These are phyloP conservation scores for Toxonevra muliebris DNA, from an alignment of 2,888 invertebrate genomes.

Conservation along the genomic window DNA sequence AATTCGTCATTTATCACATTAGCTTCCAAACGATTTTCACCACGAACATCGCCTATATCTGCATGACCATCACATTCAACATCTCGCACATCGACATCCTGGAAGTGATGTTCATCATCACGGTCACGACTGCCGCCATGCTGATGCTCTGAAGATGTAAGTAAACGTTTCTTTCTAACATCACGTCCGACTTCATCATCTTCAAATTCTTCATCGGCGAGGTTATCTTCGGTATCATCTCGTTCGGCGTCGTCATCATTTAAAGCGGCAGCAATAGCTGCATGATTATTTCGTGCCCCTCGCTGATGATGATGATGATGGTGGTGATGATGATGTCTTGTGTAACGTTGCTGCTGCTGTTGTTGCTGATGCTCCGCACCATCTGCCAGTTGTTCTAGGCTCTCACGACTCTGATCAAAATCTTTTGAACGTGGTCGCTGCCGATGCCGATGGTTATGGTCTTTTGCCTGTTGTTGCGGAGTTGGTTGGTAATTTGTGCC, in stretches of 20 bases:
- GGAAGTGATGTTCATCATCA: constrained; percentile 39
- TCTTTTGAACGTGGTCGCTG: constrained; percentile 62
- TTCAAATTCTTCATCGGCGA: constrained; percentile 63
- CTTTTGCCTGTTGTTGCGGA: constrained; percentile 43
- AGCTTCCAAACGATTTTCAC: constrained; percentile 51
- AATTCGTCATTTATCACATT: constrained; percentile 66
- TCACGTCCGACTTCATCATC: constrained; percentile 62
- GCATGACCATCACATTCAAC: constrained; percentile 45
- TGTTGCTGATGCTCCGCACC: constrained; percentile 29
- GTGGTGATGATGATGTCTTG: constrained; percentile 47
- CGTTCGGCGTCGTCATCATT: constrained; percentile 53
- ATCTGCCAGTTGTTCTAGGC: constrained; percentile 55
- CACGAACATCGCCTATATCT: constrained; percentile 33
- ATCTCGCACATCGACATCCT: constrained; percentile 41
- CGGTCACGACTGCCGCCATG: constrained; percentile 21
- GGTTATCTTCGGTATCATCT: constrained; percentile 63
- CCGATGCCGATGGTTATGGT: constrained; percentile 58
- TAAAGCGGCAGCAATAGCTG: constrained; percentile 23
- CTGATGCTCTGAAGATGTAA: constrained; percentile 31
- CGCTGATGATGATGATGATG: constrained; percentile 50
- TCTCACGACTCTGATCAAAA: constrained; percentile 61
- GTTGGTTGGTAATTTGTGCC: constrained; percentile 41
- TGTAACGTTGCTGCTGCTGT: constrained; percentile 37
- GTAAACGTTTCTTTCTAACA: constrained; percentile 55
- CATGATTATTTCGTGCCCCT: constrained; percentile 48